Percentiles rank a stretch among this genome's conserved stretches.
Conservation (phyloP, 2,888 invertebrate genomes). For the Epinotia ramella region DNA sequence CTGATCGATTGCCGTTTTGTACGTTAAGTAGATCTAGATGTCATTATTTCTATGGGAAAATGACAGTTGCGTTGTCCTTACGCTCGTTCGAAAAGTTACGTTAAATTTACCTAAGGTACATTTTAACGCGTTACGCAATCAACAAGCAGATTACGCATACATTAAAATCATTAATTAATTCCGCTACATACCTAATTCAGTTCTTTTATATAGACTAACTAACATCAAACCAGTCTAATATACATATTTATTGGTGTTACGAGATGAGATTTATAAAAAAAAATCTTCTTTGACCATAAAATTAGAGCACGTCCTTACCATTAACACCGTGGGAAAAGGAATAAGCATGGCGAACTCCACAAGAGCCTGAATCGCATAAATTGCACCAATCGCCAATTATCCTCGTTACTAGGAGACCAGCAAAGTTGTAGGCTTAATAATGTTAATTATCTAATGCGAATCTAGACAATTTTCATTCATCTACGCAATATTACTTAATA, state of each 20-base stretch:
- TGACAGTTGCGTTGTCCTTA: no score
- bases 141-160: no score
- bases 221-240: no score
- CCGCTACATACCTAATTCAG: background rate
- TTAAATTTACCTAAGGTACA: no score
- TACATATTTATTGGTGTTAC: background rate
- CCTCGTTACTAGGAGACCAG: slow-evolving; percentile 26
- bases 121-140: no score
- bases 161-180: background rate
- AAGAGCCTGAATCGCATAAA: slow-evolving; percentile 27
- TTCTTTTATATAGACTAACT: no score
- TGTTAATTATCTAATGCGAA: slow-evolving; percentile 30
- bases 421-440: slow-evolving; percentile 20
- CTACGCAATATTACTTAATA: background rate
- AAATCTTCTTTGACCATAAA: background rate
- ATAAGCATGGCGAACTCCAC: slow-evolving; percentile 20
- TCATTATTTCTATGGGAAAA: no score
- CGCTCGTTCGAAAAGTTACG: no score
- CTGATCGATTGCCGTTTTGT: no score
- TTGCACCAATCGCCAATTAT: slow-evolving; percentile 30
- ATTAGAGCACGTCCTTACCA: slow-evolving; percentile 9
- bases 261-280: background rate
- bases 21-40: no score
- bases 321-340: slow-evolving; percentile 33
- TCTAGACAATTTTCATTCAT: slow-evolving; percentile 9